These are phyloP conservation scores for Suricata suricatta DNA, from an alignment of 2,113 vertebrate genomes.

Conservation along the genomic window DNA sequence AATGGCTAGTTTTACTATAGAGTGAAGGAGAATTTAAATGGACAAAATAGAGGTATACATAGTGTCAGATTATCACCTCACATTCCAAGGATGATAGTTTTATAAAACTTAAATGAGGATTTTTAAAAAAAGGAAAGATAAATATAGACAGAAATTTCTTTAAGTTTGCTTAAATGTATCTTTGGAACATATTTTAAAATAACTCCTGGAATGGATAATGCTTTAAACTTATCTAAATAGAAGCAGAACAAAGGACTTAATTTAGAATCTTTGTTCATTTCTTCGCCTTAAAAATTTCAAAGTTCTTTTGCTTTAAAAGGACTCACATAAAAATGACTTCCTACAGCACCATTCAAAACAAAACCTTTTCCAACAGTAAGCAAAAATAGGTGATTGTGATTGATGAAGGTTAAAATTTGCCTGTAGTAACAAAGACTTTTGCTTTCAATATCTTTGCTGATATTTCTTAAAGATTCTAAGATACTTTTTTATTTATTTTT, in stretches of 20 bases:
- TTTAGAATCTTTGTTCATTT: conserved; percentile 61
- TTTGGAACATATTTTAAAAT: conserved; percentile 62
- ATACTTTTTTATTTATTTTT: too few relatives aligned
- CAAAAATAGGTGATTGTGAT: not conserved
- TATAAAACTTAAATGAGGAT: not conserved
- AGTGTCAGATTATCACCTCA: not conserved
- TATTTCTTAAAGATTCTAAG: not conserved
- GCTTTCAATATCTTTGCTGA: conserved; percentile 1
- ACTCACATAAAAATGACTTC: not conserved
- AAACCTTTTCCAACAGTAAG: not conserved
- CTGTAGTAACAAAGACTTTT: not conserved
- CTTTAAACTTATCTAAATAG: conserved; percentile 30
- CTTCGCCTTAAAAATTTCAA: not conserved
- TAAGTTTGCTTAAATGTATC: conserved; percentile 11
- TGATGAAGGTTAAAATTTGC: conserved; percentile 28
- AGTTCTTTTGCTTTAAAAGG: conserved; percentile 12
- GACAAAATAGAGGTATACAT: not conserved
- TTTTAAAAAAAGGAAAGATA: not conserved
- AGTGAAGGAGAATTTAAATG: not conserved
- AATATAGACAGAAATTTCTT: conserved; percentile 46
- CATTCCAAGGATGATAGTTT: not conserved
- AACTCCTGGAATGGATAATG: conserved; percentile 22
- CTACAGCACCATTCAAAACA: not conserved
- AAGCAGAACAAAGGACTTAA: conserved; percentile 55
- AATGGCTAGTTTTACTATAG: not conserved